These are phyloP conservation scores for Coreius guichenoti DNA, from an alignment of 2,797 vertebrate species.

Conservation along the genomic window DNA sequence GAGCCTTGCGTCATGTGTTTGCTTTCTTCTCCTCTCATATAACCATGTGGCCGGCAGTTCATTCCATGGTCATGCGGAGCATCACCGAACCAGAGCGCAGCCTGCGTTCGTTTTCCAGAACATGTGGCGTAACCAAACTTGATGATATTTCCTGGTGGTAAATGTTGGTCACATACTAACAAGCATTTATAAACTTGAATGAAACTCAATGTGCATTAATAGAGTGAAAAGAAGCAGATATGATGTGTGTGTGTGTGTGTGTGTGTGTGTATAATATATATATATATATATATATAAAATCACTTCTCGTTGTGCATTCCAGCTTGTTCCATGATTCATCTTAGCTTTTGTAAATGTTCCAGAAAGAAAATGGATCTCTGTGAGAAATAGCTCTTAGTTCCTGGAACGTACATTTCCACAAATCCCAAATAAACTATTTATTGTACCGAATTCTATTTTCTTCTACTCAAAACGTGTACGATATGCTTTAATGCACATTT, in stretches of 20 bases:
- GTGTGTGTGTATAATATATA: no score
- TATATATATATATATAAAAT: neutral
- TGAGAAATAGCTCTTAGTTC: neutral
- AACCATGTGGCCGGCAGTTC: constrained; percentile 34
- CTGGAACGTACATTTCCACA: neutral
- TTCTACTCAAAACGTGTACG: neutral
- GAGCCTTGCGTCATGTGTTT: constrained; percentile 48
- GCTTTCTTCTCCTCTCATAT: constrained; percentile 48
- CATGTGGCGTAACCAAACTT: constrained; percentile 2
- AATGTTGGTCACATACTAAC: constrained; percentile 19
- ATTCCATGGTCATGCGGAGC: constrained; percentile 28
- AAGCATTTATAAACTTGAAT: neutral
- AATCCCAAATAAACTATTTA: constrained; percentile 9
- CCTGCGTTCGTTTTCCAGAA: constrained; percentile 19
- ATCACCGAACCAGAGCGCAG: constrained; percentile 15
- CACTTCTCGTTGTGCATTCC: neutral
- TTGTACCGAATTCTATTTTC: neutral
- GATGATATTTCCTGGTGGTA: constrained; percentile 23
- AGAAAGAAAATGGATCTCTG: constrained; percentile 10
- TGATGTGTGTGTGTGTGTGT: no score
- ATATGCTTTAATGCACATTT: neutral
- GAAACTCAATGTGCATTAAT: neutral
- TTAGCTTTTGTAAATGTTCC: neutral
- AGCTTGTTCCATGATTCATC: constrained; percentile 13
- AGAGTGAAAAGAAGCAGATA: neutral